phyloP scores from a whole-genome alignment of 2,797 vertebrate genomes.

The Anguilla anguilla region DNA sequence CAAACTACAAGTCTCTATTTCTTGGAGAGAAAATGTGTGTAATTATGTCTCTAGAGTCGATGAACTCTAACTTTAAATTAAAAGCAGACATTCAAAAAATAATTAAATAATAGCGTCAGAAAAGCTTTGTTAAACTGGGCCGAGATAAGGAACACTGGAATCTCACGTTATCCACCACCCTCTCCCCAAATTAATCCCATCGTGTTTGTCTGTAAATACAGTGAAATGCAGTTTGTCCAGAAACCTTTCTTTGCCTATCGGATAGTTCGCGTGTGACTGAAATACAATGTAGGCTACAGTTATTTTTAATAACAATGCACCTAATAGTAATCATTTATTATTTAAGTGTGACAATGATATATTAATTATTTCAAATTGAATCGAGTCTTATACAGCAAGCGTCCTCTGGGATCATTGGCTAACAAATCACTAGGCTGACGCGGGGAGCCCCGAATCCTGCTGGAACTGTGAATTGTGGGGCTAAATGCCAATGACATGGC shows the following conservation, averaged over 20 bases:
- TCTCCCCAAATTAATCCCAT: conserved; percentile 17
- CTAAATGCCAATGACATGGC: conserved; percentile 68
- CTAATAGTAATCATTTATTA: neutral
- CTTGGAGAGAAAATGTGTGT: conserved; percentile 52
- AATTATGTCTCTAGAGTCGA: conserved; percentile 55
- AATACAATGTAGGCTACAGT: neutral
- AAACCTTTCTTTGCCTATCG: neutral
- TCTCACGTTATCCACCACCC: conserved; percentile 18
- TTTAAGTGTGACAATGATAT: conserved; percentile 20
- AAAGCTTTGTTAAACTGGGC: conserved; percentile 36
- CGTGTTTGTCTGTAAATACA: conserved; percentile 34
- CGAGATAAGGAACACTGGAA: conserved; percentile 31
- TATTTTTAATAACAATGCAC: conserved; percentile 8
- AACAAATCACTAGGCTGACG: conserved; percentile 58
- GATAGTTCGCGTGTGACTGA: conserved; percentile 25
- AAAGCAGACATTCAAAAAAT: conserved; percentile 48
- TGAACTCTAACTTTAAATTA: conserved; percentile 53
- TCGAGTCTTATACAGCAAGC: conserved; percentile 13
- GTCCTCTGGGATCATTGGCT: conserved; percentile 30
- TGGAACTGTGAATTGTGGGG: conserved; percentile 62
- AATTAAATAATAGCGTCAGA: conserved; percentile 42
- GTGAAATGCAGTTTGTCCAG: conserved; percentile 4
- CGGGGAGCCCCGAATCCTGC: conserved; percentile 55
- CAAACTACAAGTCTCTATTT: conserved; percentile 36
- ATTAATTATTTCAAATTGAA: conserved; percentile 24